These are phyloP conservation scores for Ispidina lecontei DNA, from an alignment of 2,797 vertebrate species.

Conservation along the genomic window DNA sequence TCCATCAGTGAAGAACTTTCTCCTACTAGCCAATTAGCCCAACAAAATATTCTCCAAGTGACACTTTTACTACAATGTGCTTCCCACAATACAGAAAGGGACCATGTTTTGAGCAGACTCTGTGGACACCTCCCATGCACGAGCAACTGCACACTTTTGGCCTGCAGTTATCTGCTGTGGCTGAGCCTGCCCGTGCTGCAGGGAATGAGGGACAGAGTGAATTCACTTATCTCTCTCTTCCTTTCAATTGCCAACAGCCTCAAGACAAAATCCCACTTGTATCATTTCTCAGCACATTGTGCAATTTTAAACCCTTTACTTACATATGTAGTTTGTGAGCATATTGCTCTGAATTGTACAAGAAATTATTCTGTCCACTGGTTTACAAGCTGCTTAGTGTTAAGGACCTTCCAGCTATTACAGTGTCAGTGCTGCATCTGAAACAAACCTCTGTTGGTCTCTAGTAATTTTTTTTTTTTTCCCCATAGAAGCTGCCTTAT, in stretches of 20 bases:
- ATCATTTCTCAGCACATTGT: background rate
- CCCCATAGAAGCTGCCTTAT: background rate
- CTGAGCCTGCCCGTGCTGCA: background rate
- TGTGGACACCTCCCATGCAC: background rate
- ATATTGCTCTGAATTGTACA: background rate
- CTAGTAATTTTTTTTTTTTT: background rate
- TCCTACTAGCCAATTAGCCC: background rate
- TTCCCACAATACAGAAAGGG: background rate
- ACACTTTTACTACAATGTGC: background rate
- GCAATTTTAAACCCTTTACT: slow-evolving; percentile 14
- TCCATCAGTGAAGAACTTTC: background rate
- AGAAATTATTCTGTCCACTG: background rate
- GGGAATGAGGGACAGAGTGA: background rate
- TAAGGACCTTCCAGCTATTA: background rate
- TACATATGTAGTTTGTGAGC: background rate
- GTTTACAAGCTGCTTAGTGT: background rate
- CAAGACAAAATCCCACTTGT: background rate
- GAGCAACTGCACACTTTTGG: background rate
- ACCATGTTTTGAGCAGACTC: background rate
- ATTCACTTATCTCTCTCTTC: background rate
- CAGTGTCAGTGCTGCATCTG: background rate
- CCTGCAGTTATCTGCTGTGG: background rate
- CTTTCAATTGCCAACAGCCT: background rate
- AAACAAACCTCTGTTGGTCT: background rate
- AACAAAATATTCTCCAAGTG: background rate